phyloP scores from a whole-genome alignment of 2,797 vertebrate genomes.

The Poeciliopsis paucimaculata region DNA sequence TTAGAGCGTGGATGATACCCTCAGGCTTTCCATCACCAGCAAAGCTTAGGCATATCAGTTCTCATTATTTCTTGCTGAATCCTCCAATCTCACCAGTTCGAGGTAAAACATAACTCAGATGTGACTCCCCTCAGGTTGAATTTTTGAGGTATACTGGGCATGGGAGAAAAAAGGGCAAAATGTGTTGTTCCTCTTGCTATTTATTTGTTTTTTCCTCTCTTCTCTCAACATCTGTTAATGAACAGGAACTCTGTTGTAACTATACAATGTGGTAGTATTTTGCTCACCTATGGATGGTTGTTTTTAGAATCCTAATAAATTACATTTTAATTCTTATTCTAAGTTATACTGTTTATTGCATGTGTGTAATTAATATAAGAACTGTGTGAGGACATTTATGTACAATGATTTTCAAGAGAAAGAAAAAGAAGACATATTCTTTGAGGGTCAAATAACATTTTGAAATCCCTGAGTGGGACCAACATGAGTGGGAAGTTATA shows the following conservation, averaged over 20 bases:
- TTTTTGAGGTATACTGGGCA: conserved; percentile 43
- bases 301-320: conserved; percentile 3
- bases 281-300: conserved; percentile 20
- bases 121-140: conserved; percentile 61
- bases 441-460: not conserved
- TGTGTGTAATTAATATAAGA: not conserved
- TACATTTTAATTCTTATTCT: conserved; percentile 13
- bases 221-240: conserved; percentile 42
- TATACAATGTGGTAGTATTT: conserved; percentile 21
- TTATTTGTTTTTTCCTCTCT: conserved; percentile 48
- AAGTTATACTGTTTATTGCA: conserved; percentile 2
- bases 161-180: conserved; percentile 35
- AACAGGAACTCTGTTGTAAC: conserved; percentile 21
- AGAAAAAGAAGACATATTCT: not conserved
- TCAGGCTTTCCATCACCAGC: conserved; percentile 75
- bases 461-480: too few relatives aligned
- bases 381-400: not conserved
- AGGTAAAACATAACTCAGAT: conserved; percentile 61
- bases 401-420: not conserved
- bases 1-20: conserved; percentile 73
- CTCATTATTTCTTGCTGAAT: conserved; percentile 79
- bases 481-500: not conserved
- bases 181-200: conserved; percentile 54
- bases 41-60: conserved; percentile 76
- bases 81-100: conserved; percentile 77